Percentiles rank a stretch among this genome's conserved stretches.
These are phyloP conservation scores for Drosophila siamana DNA, from an alignment of 2,888 invertebrate genomes.

Conservation along the genomic window DNA sequence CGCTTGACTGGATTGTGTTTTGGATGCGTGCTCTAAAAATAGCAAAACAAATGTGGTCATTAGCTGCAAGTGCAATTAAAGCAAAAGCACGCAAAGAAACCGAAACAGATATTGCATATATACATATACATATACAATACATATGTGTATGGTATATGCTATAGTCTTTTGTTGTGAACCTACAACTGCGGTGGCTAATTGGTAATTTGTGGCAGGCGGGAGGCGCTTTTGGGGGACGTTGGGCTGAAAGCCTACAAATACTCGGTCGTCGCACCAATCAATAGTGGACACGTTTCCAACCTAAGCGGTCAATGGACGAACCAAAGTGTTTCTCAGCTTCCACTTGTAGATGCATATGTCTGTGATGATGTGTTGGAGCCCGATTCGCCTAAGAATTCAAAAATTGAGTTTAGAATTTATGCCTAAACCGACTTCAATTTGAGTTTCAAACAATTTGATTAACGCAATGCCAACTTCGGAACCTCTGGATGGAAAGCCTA, in stretches of 20 bases:
- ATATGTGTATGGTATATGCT: conserved; percentile 5
- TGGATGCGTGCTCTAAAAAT: conserved; percentile 10
- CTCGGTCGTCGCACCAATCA: conserved; percentile 33
- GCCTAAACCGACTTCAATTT: conserved; percentile 29
- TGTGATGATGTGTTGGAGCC: neutral
- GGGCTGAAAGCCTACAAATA: conserved; percentile 44
- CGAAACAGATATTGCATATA: conserved; percentile 4
- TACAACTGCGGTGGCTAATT: conserved; percentile 40
- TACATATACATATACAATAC: neutral
- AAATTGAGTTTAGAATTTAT: conserved; percentile 23
- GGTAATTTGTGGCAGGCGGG: neutral
- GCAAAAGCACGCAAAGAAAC: neutral
- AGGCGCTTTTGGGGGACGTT: neutral
- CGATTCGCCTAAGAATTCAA: neutral
- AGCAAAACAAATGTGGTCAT: neutral
- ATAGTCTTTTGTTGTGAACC: conserved; percentile 21
- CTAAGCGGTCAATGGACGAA: conserved; percentile 3
- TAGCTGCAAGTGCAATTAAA: neutral
- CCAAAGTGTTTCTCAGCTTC: conserved; percentile 1
- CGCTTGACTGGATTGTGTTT: neutral
- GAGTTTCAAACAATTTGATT: neutral
- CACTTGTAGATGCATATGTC: neutral
- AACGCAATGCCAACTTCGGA: neutral
- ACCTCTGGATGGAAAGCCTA: neutral
- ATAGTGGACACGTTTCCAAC: conserved; percentile 35